Evolutionary conservation across 2,797 vertebrate species (phyloP), one percentile per base, ranked within the genome.

Genomic region (Enteromius mattozi): DNA sequence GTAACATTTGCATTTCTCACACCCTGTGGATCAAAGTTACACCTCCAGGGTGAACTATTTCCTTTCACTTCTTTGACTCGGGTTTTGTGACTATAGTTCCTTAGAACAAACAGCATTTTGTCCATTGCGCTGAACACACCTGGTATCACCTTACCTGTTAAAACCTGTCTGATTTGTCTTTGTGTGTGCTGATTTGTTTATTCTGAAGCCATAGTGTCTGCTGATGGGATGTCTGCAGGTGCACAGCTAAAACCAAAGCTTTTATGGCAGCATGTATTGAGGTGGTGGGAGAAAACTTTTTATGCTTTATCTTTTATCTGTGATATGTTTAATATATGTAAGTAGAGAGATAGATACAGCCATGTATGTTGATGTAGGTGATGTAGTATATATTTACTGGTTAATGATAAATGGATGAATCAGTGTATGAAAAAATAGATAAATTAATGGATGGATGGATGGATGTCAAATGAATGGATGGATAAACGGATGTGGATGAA

Each of bases 171-270:
- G 59, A 69, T 75, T 68, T 80, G 70, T 72, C 42, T 81, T 27
- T 61, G 70, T 79, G 54, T 75, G 59, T 19, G 8, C 54, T 79
- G 70, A 82, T 75, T 69, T 81, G 83, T 89, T 45, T 84, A 68
- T 69, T 75, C 30, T 45, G 24, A 6, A 45, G 24, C 56, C 63
- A 45, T 27, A 37, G 37, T 51, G 56, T 61, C 10, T 54, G 66
- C 66, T 63, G 45, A 77, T 56, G 24, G 45, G 49, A 76, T 37
- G 45, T 30, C 69, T 61, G 54, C 56, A 63, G 33, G 19, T 45
- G 24, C 3, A 59, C n/a, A 68, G 33, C 7, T 35, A 30, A 37
- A 77, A 76, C 12, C 10, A 47, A 72, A 72, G 21, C 19, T n/a
- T 69, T 69, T 69, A 42, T 45, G 12, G 2, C 12, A 71, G 69